Conservation (phyloP, 2,797 vertebrate species). For the Micropoecilia bifurca region DNA sequence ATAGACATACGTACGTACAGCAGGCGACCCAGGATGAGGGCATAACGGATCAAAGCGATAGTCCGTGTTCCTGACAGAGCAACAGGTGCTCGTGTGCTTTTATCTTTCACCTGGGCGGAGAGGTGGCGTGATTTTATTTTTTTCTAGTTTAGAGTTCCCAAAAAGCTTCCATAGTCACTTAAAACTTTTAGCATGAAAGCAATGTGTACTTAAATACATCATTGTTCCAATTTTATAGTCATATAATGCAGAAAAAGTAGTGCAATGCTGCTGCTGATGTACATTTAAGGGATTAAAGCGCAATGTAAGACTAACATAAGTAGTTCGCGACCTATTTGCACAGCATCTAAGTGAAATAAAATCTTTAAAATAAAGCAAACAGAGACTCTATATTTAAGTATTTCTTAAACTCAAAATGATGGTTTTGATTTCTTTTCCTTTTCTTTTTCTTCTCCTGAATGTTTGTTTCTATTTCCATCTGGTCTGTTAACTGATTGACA, state of each 20-base stretch:
- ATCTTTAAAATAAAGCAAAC: neutral
- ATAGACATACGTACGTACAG: neutral
- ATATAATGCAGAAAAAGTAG: neutral
- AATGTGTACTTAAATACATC: neutral
- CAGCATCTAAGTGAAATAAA: neutral
- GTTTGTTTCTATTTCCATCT: neutral
- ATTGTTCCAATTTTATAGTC: neutral
- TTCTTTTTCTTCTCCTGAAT: too few species aligned
- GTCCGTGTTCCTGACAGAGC: constrained; percentile 21
- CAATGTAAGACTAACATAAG: neutral
- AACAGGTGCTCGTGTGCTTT: constrained; percentile 49
- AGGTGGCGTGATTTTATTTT: neutral
- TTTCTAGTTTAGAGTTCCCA: neutral
- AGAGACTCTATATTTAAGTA: neutral
- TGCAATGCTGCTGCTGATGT: neutral
- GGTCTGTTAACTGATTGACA: neutral
- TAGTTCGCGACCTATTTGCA: neutral
- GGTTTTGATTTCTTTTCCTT: neutral
- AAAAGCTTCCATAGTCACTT: neutral
- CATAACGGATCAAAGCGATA: constrained; percentile 34
- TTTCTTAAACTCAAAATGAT: neutral
- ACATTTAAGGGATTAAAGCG: neutral
- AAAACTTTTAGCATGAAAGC: neutral
- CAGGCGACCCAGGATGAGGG: neutral
- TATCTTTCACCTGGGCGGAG: constrained; percentile 34